Conservation (phyloP, 1,140 invertebrate species). For the Parasteatoda tepidariorum region DNA sequence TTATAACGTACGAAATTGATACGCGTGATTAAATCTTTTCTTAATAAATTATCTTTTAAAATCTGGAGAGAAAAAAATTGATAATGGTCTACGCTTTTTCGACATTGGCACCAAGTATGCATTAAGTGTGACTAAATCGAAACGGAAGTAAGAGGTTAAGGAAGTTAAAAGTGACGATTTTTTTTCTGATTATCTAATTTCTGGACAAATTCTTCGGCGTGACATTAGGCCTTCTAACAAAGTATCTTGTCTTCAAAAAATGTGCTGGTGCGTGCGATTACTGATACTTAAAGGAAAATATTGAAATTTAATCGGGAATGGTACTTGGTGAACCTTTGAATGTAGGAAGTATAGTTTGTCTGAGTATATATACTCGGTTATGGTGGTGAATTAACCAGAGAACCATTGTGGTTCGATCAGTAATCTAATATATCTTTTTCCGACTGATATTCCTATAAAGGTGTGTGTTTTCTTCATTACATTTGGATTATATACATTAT, state of each 20-base stretch:
- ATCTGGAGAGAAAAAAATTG: no score
- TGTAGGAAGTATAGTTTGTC: slow-evolving; percentile 35
- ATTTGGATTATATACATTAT: slow-evolving; percentile 33
- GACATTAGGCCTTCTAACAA: slow-evolving; percentile 12
- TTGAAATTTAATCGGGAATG: slow-evolving; percentile 19
- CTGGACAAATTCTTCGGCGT: slow-evolving; percentile 29
- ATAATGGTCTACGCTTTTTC: not conserved
- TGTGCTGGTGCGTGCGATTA: slow-evolving; percentile 12
- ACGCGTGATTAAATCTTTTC: no score
- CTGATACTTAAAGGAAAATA: slow-evolving; percentile 54
- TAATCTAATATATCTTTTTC: not conserved
- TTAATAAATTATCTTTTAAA: no score
- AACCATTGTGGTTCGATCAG: slow-evolving; percentile 52
- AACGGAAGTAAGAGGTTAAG: slow-evolving; percentile 53
- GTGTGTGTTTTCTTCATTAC: slow-evolving; percentile 28
- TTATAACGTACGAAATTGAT: no score
- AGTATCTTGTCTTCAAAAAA: slow-evolving; percentile 41
- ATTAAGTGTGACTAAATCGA: slow-evolving; percentile 44
- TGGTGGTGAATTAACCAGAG: slow-evolving; percentile 7
- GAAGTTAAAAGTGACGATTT: slow-evolving; percentile 23
- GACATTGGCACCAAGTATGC: slow-evolving; percentile 8
- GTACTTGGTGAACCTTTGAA: slow-evolving; percentile 5
- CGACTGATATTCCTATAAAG: slow-evolving; percentile 10
- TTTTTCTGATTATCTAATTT: slow-evolving; percentile 52
- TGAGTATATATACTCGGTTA: slow-evolving; percentile 47